These are phyloP conservation scores for Tachycineta bicolor DNA, from an alignment of 2,113 vertebrate genomes.

Conservation along the genomic window DNA sequence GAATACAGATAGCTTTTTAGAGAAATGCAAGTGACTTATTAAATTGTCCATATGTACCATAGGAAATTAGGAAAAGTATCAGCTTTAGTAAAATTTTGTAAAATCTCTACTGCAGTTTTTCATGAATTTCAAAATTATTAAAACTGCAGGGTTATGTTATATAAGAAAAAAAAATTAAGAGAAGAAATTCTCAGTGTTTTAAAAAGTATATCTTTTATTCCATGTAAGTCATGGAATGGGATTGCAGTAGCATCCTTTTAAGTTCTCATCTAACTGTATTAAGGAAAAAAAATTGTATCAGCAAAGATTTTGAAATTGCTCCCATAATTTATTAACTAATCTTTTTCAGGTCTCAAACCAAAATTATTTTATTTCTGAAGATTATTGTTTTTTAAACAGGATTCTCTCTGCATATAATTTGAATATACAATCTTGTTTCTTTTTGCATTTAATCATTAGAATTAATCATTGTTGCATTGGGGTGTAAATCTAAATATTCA, in stretches of 20 bases:
- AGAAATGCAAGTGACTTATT: not conserved
- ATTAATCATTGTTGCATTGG: not conserved
- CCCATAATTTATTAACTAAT: not conserved
- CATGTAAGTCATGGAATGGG: not conserved
- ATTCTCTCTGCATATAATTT: not conserved
- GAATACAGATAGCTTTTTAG: not conserved
- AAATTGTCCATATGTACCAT: not conserved
- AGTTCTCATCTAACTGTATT: not conserved
- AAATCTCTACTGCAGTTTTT: not conserved
- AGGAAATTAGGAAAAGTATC: not conserved
- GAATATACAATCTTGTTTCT: not conserved
- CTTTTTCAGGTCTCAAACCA: not conserved
- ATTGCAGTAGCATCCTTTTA: not conserved
- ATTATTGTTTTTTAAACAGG: not conserved
- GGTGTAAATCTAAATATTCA: not conserved
- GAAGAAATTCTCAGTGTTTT: not conserved
- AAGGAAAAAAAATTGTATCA: not conserved
- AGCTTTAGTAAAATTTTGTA: not conserved
- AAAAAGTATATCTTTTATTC: not conserved
- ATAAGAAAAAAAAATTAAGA: not conserved
- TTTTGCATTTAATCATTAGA: not conserved
- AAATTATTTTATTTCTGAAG: not conserved
- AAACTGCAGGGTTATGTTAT: not conserved
- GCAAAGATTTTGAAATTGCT: not conserved
- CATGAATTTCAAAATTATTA: not conserved